Evolutionary conservation across 2,797 vertebrate species (phyloP).

Genomic region (Urophycis tenuis): DNA sequence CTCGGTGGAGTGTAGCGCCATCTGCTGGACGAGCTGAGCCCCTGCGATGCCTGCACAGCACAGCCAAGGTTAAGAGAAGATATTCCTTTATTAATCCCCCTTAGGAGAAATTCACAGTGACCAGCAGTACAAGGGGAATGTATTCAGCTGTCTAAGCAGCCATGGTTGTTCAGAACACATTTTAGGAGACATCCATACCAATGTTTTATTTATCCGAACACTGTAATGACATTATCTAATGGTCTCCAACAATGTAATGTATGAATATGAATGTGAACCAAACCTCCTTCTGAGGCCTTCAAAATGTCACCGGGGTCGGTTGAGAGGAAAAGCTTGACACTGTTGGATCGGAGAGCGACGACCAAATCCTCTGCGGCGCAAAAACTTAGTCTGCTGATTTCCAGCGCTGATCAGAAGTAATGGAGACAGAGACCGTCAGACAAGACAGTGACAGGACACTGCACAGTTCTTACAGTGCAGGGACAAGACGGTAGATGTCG

Average conservation of each 20-base stretch:
- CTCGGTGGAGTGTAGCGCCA: not conserved
- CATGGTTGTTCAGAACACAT: not conserved
- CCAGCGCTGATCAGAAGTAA: conserved; percentile 50
- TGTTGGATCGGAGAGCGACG: conserved; percentile 52
- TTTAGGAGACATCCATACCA: not conserved
- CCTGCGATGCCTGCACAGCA: conserved; percentile 2
- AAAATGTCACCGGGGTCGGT: conserved; percentile 59
- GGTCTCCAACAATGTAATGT: not conserved
- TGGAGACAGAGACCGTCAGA: not conserved
- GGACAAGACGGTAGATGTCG: too few relatives aligned
- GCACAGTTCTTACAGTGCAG: too few relatives aligned
- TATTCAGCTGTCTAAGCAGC: not conserved
- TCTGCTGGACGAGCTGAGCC: not conserved
- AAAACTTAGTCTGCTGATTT: conserved; percentile 70
- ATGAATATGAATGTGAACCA: conserved; percentile 17
- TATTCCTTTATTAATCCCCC: too few relatives aligned
- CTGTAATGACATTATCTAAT: not conserved
- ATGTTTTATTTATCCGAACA: not conserved
- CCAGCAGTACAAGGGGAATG: too few relatives aligned
- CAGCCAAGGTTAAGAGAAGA: too few relatives aligned
- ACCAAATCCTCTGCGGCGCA: conserved; percentile 58
- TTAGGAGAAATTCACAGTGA: too few relatives aligned
- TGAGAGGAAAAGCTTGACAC: conserved; percentile 68
- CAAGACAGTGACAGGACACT: not conserved
- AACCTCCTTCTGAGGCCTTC: conserved; percentile 58